Conservation (phyloP, 1,140 invertebrate species). For the Matsumurasca onukii region DNA sequence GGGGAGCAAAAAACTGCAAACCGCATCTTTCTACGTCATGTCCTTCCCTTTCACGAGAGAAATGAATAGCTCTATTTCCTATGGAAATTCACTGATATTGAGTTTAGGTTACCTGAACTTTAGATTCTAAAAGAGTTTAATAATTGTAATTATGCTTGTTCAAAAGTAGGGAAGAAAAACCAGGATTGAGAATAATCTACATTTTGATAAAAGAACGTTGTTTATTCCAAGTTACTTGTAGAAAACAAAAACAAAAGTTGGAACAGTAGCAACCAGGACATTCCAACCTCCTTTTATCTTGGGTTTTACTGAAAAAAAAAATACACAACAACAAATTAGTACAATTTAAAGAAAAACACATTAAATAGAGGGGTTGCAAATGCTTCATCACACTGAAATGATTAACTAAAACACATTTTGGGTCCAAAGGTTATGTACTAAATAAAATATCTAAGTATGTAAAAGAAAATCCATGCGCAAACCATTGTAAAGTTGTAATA, state of each 20-base stretch:
- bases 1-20: too few relatives aligned
- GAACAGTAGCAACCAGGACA: background rate
- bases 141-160: background rate
- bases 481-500: background rate
- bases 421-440: background rate
- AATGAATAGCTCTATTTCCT: too few relatives aligned
- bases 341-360: background rate
- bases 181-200: background rate
- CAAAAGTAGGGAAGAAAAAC: background rate
- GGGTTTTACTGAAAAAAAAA: constrained; percentile 14
- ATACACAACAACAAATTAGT: background rate
- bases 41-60: too few relatives aligned
- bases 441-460: background rate
- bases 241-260: background rate
- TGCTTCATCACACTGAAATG: background rate
- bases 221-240: constrained; percentile 18
- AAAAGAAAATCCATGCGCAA: background rate
- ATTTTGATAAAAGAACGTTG: constrained; percentile 16
- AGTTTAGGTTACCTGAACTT: background rate
- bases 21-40: too few relatives aligned
- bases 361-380: background rate
- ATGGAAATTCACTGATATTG: background rate
- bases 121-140: background rate
- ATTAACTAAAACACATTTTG: background rate
- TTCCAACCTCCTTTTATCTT: background rate